These are phyloP conservation scores for Rhea americana DNA, from an alignment of 2,113 vertebrate species.

Conservation along the genomic window DNA sequence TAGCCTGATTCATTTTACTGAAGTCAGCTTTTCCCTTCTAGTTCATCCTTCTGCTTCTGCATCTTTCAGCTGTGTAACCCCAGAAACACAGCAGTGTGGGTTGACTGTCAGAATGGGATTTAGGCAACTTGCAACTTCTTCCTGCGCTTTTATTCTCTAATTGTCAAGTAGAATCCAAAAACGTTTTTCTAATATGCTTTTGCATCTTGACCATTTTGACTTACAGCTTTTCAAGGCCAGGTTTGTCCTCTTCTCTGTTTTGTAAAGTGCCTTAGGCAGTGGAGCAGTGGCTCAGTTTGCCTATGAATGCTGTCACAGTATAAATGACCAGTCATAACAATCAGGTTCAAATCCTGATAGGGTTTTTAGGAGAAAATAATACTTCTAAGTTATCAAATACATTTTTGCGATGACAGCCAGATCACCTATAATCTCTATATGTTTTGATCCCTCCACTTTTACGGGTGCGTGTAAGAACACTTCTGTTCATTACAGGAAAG, in stretches of 20 bases:
- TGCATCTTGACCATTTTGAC: not conserved
- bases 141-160: not conserved
- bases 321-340: not conserved
- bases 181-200: not conserved
- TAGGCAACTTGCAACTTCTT: not conserved
- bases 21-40: not conserved
- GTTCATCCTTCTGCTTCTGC: not conserved
- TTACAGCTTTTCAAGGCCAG: not conserved
- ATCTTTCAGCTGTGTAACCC: not conserved
- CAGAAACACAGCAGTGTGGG: rapidly evolving
- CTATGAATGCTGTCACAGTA: not conserved
- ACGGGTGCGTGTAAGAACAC: not conserved
- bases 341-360: not conserved
- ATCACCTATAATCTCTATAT: not conserved
- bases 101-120: not conserved
- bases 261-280: not conserved
- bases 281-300: not conserved
- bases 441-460: not conserved
- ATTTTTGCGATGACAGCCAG: not conserved
- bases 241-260: not conserved
- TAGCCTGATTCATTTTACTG: not conserved
- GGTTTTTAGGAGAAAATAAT: not conserved
- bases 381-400: not conserved
- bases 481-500: not conserved
- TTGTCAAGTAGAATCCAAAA: not conserved